Percentiles rank a stretch among this genome's conserved stretches.
Evolutionary conservation across 2,888 invertebrate species (phyloP).

Genomic region (Acanthacorydalis orientalis): DNA sequence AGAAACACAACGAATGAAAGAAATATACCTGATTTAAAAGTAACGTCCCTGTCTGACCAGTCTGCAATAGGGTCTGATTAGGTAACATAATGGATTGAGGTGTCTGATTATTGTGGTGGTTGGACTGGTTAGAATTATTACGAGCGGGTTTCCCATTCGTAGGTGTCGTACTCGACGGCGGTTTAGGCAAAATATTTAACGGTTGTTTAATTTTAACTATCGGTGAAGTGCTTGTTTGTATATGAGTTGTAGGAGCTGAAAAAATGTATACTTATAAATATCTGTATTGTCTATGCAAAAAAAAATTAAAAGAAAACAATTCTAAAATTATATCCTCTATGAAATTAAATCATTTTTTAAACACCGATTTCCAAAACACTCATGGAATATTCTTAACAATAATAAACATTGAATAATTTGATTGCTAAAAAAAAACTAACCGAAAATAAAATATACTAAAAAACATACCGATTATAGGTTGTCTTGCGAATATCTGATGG

Average conservation of each 20-base stretch:
- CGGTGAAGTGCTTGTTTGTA: conserved; percentile 19
- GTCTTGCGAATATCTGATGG: conserved; percentile 5
- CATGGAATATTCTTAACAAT: too few species aligned
- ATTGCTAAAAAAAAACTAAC: too few species aligned
- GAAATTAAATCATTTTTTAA: too few species aligned
- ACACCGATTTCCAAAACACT: too few species aligned
- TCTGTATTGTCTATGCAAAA: neutral
- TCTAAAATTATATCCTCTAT: too few species aligned
- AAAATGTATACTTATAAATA: neutral
- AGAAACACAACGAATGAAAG: too few species aligned
- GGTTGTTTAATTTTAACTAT: conserved; percentile 28
- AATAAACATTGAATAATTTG: too few species aligned
- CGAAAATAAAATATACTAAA: too few species aligned
- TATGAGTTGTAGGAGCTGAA: conserved; percentile 8
- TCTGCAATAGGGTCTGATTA: conserved; percentile 21
- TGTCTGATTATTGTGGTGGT: neutral
- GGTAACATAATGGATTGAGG: conserved; percentile 4
- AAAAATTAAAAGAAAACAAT: neutral
- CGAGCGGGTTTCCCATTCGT: conserved; percentile 24
- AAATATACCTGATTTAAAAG: conserved; percentile 26
- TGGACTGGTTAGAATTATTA: conserved; percentile 2
- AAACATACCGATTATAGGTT: conserved; percentile 7
- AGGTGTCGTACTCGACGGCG: conserved; percentile 23
- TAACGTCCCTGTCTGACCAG: conserved; percentile 20
- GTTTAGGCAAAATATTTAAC: conserved; percentile 27